Percentiles rank a stretch among this genome's conserved stretches.
These are phyloP conservation scores for Hephaestus fuliginosus DNA, from an alignment of 2,797 vertebrate species.

Conservation along the genomic window DNA sequence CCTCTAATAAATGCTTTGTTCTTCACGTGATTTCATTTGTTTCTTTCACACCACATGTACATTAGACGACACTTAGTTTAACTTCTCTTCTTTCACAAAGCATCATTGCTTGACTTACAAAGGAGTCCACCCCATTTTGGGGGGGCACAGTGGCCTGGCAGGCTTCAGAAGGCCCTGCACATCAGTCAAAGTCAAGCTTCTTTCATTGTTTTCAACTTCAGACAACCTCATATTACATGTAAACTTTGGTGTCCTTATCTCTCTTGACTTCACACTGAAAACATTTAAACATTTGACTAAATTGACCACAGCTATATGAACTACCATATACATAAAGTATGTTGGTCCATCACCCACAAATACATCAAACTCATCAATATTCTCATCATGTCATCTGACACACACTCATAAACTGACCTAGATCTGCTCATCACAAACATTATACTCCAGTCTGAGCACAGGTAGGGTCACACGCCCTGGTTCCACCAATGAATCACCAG, in stretches of 20 bases:
- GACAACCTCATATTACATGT: background rate
- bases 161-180: background rate
- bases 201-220: background rate
- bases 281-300: background rate
- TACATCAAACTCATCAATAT: constrained; percentile 36
- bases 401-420: constrained; percentile 43
- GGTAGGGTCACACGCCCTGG: constrained; percentile 25
- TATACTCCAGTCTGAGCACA: constrained; percentile 25
- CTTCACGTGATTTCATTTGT: background rate
- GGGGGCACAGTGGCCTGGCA: background rate
- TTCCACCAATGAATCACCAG: constrained; percentile 31
- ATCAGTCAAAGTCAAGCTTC: background rate
- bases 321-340: background rate
- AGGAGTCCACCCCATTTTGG: too few relatives aligned
- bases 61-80: background rate
- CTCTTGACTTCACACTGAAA: background rate
- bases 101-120: background rate
- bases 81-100: background rate
- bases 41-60: background rate
- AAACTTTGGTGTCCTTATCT: background rate
- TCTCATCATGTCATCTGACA: constrained; percentile 47
- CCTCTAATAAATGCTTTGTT: background rate
- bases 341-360: background rate
- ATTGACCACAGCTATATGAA: background rate
- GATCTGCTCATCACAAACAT: constrained; percentile 41